Evolutionary conservation across 1,140 invertebrate species (phyloP).

Genomic region (Bombus confusus): DNA sequence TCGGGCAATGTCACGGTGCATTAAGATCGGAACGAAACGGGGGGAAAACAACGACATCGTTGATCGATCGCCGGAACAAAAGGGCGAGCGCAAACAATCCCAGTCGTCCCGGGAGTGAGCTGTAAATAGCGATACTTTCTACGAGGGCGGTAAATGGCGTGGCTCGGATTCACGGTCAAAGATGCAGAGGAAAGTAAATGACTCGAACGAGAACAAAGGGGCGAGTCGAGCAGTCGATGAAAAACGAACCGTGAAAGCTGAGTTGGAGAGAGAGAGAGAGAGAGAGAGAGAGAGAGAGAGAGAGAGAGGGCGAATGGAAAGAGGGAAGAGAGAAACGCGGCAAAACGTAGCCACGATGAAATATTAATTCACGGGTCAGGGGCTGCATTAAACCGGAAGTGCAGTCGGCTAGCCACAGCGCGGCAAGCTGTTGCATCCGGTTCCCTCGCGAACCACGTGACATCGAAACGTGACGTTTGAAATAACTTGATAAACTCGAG

Average conservation of each 20-base stretch:
- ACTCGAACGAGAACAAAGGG: constrained; percentile 41
- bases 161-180: constrained; percentile 48
- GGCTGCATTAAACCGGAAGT: constrained; percentile 74
- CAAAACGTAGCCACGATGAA: constrained; percentile 72
- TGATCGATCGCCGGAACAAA: constrained; percentile 25
- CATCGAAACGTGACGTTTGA: constrained; percentile 52
- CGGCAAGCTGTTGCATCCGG: constrained; percentile 80
- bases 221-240: constrained; percentile 35
- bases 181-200: constrained; percentile 37
- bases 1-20: constrained; percentile 12
- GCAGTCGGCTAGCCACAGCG: constrained; percentile 62
- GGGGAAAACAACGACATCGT: background rate
- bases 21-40: background rate
- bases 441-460: constrained; percentile 65
- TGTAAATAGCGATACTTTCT: constrained; percentile 36
- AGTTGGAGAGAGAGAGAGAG: background rate
- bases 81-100: constrained; percentile 19
- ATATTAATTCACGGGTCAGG: constrained; percentile 78
- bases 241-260: constrained; percentile 27
- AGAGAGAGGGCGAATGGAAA: background rate
- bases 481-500: constrained; percentile 63
- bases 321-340: constrained; percentile 35
- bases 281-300: background rate
- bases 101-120: background rate
- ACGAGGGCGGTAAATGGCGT: constrained; percentile 34